These are phyloP conservation scores for Bergia sp. DNA, from an alignment of 92 coral and sea anemone species.

Conservation along the genomic window DNA sequence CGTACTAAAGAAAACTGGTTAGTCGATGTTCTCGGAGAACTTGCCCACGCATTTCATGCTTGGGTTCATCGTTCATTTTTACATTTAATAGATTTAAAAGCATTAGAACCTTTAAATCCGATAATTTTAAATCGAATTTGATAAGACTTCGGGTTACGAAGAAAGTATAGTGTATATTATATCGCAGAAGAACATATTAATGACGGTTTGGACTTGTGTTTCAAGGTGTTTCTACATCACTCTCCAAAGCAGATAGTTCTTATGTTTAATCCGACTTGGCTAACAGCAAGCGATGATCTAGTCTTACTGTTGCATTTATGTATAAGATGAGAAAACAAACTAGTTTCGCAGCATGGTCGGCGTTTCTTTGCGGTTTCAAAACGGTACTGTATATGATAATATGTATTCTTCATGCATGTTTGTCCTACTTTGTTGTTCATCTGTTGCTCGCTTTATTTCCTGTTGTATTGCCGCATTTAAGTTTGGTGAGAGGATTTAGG, in stretches of 20 bases:
- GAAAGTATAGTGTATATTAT: not conserved
- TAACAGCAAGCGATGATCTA: too few species aligned
- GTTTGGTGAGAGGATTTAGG: not conserved
- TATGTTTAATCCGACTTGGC: too few species aligned
- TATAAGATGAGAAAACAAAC: not conserved
- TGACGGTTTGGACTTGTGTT: not conserved
- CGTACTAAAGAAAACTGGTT: not conserved
- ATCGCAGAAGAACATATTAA: not conserved
- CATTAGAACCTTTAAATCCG: not conserved
- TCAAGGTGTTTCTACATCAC: too few species aligned
- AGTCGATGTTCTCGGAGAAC: not conserved
- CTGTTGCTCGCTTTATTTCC: not conserved
- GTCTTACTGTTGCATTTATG: too few species aligned
- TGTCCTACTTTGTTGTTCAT: not conserved
- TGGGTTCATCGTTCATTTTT: not conserved
- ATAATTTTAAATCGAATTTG: not conserved
- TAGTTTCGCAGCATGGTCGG: not conserved
- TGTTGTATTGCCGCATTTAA: not conserved
- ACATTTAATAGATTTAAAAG: too few species aligned
- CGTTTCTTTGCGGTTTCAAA: not conserved
- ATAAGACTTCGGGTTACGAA: not conserved
- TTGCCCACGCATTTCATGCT: not conserved
- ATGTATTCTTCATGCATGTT: not conserved
- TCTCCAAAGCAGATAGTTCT: too few species aligned
- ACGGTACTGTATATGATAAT: too few species aligned